Evolutionary conservation across 1,140 invertebrate genomes (phyloP).

Genomic region (Drosophila pseudoobscura): DNA sequence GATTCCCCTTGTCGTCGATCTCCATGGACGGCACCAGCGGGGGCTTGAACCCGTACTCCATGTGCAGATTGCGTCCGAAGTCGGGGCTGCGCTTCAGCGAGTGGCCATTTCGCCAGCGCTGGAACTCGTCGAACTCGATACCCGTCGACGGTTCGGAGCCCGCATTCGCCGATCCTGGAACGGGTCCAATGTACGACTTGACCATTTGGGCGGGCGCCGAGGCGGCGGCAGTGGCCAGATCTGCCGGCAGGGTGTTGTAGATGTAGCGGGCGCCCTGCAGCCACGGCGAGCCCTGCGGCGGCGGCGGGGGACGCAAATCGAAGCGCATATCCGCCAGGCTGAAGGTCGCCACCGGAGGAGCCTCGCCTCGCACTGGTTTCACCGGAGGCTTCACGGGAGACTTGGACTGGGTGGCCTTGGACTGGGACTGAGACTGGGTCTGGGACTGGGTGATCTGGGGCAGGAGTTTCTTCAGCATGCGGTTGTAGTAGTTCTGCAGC

Average conservation of each 20-base stretch:
- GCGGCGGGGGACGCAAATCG: conserved; percentile 71
- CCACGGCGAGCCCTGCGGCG: conserved; percentile 66
- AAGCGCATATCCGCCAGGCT: conserved; percentile 71
- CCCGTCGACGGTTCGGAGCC: conserved; percentile 5
- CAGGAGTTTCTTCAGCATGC: conserved; percentile 76
- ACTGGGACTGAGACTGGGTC: neutral
- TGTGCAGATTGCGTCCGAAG: conserved; percentile 86
- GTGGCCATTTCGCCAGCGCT: conserved; percentile 84
- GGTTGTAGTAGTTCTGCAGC: conserved; percentile 71
- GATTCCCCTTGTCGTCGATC: conserved; percentile 88
- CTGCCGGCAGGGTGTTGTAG: conserved; percentile 73
- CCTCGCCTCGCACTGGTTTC: conserved; percentile 56
- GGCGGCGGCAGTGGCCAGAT: conserved; percentile 60
- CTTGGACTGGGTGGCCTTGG: conserved; percentile 12
- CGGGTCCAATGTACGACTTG: conserved; percentile 61
- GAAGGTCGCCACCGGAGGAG: conserved; percentile 66
- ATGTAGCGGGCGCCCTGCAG: conserved; percentile 71
- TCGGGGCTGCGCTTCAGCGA: conserved; percentile 83
- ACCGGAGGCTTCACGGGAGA: conserved; percentile 41
- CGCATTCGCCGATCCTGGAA: conserved; percentile 69
- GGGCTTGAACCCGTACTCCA: conserved; percentile 92
- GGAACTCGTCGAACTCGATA: conserved; percentile 80
- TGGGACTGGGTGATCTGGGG: conserved; percentile 46
- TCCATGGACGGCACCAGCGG: conserved; percentile 91
- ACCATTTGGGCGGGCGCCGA: conserved; percentile 54